These are phyloP conservation scores for Accipiter virgatus DNA, from an alignment of 2,113 vertebrate genomes.

Conservation along the genomic window DNA sequence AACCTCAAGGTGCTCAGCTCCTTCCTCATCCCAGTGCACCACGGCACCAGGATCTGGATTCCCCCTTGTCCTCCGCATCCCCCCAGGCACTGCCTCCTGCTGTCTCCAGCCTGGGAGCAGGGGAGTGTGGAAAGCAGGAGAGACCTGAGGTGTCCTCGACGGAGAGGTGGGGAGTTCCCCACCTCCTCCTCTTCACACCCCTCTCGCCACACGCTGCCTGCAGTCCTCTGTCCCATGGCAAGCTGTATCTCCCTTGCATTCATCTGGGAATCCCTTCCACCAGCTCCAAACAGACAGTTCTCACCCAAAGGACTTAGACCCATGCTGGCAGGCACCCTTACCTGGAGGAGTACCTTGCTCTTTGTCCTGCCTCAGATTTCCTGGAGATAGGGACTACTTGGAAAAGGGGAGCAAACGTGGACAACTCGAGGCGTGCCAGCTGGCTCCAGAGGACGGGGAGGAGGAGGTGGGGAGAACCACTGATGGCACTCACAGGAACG, in stretches of 20 bases:
- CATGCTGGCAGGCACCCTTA: not conserved
- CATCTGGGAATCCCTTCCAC: not conserved
- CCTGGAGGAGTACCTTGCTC: not conserved
- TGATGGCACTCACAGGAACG: slow-evolving; percentile 5
- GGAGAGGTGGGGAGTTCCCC: not conserved
- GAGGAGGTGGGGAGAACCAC: not conserved
- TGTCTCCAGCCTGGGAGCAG: not conserved
- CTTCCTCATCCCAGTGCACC: not conserved
- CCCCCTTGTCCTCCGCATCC: not conserved
- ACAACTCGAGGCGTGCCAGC: not conserved
- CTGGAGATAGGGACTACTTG: not conserved
- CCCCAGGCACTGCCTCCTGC: not conserved
- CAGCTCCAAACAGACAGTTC: not conserved
- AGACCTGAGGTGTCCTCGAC: not conserved
- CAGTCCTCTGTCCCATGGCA: not conserved
- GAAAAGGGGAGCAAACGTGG: not conserved
- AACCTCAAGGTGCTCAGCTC: not conserved
- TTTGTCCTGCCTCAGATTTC: not conserved
- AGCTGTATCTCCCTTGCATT: not conserved
- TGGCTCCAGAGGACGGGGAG: not conserved
- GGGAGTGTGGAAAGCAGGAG: not conserved
- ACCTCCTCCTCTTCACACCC: not conserved
- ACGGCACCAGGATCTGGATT: not conserved
- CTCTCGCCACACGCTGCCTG: not conserved
- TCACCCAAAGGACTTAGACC: not conserved